A percentile compares a stretch with the other conserved stretches of the same genome.
These are phyloP conservation scores for Drosophila subobscura DNA, from an alignment of 1,140 invertebrate genomes.

Conservation along the genomic window DNA sequence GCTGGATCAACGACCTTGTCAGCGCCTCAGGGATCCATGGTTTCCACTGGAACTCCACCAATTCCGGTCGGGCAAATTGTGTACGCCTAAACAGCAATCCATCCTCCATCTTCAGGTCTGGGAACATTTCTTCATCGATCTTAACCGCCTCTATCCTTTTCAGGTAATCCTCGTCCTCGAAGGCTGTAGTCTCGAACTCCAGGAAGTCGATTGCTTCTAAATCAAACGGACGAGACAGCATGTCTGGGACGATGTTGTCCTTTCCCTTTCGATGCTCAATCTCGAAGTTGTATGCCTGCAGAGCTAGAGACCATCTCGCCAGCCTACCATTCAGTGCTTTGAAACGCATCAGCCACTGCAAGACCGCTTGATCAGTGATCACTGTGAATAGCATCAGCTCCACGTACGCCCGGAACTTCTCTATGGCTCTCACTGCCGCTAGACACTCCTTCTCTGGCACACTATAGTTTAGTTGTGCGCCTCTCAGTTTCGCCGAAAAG, in stretches of 20 bases:
- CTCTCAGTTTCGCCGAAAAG: too few species aligned
- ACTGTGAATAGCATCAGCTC: conserved; percentile 11
- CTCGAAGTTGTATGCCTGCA: neutral
- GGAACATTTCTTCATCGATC: neutral
- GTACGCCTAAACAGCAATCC: neutral
- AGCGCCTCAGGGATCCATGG: conserved; percentile 13
- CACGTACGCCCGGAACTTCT: conserved; percentile 13
- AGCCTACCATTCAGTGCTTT: neutral
- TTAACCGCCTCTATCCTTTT: too few species aligned
- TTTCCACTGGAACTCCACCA: neutral
- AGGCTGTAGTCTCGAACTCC: too few species aligned
- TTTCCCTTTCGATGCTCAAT: neutral
- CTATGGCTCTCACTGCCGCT: too few species aligned
- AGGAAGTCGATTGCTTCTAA: too few species aligned
- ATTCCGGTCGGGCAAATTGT: neutral
- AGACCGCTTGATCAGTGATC: conserved; percentile 11
- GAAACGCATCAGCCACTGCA: neutral
- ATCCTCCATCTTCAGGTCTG: conserved; percentile 2
- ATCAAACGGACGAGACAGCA: too few species aligned
- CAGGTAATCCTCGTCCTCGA: too few species aligned
- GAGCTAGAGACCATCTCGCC: neutral
- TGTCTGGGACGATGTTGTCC: too few species aligned
- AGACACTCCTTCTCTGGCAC: too few species aligned
- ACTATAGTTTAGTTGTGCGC: too few species aligned
- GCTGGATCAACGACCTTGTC: neutral